Evolutionary conservation across 2,113 vertebrate species (phyloP).

Genomic region (Psittacula cyanocephala): DNA sequence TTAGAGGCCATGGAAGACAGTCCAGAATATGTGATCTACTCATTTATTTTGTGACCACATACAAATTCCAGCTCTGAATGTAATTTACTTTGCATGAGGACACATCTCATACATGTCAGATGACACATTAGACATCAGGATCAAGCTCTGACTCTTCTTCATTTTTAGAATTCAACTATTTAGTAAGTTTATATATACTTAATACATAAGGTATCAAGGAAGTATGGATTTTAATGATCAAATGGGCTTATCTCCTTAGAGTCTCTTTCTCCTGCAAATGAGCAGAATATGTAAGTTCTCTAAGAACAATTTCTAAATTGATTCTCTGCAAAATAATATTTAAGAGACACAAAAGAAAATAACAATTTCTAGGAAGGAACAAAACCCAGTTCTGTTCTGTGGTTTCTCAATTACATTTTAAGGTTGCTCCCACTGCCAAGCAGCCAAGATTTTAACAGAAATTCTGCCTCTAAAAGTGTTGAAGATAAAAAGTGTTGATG

Average conservation of each 20-base stretch:
- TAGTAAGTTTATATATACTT: background rate
- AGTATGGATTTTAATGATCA: background rate
- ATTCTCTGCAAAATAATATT: background rate
- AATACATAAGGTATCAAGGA: background rate
- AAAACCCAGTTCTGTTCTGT: background rate
- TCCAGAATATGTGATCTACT: background rate
- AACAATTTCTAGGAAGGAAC: background rate
- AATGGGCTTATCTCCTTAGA: background rate
- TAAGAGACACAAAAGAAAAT: background rate
- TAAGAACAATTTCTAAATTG: background rate
- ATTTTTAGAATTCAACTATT: background rate
- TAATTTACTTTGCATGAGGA: background rate
- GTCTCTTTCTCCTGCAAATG: background rate
- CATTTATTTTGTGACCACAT: background rate
- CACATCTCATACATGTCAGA: background rate
- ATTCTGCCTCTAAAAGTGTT: background rate
- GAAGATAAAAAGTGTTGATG: background rate
- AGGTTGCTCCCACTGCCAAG: background rate
- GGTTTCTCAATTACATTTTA: background rate
- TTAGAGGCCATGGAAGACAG: background rate
- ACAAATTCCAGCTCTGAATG: background rate
- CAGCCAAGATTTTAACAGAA: background rate
- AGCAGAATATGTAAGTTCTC: background rate
- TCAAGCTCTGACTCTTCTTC: background rate
- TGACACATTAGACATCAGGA: background rate